phyloP scores from a whole-genome alignment of 2,113 vertebrate genomes.

The Tylochromis polylepis region DNA sequence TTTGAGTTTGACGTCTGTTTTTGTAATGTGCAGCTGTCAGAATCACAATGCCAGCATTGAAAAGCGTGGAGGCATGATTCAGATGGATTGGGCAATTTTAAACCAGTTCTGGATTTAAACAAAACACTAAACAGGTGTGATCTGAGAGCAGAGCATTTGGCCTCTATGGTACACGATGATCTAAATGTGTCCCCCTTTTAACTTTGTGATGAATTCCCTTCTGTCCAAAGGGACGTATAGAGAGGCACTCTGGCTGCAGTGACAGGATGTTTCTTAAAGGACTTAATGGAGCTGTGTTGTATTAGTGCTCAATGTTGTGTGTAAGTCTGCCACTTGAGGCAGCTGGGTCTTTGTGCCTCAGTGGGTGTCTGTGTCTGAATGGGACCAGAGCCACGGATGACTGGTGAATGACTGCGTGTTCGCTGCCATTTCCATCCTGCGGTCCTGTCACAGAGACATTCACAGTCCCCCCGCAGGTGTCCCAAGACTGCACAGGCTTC shows the following conservation, averaged over 20 bases:
- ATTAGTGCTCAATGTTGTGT: conserved; percentile 49
- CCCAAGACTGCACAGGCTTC: conserved; percentile 18
- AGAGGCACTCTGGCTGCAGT: conserved; percentile 28
- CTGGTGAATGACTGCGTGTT: conserved; percentile 65
- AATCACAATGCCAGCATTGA: not conserved
- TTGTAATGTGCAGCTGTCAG: not conserved
- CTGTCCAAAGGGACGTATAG: conserved; percentile 26
- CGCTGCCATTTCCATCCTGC: conserved; percentile 17
- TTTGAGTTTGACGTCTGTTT: not conserved
- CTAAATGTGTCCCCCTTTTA: conserved; percentile 17
- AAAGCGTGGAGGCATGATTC: not conserved
- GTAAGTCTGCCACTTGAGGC: conserved; percentile 48
- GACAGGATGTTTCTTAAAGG: conserved; percentile 36
- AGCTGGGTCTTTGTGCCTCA: conserved; percentile 64
- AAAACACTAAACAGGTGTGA: conserved; percentile 8
- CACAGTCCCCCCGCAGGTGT: conserved; percentile 64
- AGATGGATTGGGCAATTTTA: not conserved
- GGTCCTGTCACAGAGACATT: conserved; percentile 56
- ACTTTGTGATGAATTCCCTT: conserved; percentile 49
- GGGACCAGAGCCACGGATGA: conserved; percentile 48
- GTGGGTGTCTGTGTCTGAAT: conserved; percentile 58
- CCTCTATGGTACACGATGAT: not conserved
- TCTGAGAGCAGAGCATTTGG: not conserved
- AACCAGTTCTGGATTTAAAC: not conserved
- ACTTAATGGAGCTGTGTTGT: conserved; percentile 55